Percentiles rank a stretch among this genome's conserved stretches.
phyloP scores from a whole-genome alignment of 2,797 vertebrate species.

The Pantherophis vulpinus region DNA sequence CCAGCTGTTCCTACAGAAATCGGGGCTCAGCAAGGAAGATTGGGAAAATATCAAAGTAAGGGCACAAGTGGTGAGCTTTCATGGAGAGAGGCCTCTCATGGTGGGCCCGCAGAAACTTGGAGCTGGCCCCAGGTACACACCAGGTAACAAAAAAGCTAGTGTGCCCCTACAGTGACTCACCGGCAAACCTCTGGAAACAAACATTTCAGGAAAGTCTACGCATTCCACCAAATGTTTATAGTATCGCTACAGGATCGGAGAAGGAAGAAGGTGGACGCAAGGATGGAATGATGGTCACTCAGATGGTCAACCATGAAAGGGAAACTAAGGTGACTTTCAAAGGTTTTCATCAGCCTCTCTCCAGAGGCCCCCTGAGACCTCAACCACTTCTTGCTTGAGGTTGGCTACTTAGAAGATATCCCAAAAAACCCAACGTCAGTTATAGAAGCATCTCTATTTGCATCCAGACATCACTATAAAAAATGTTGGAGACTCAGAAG shows the following conservation, averaged over 20 bases:
- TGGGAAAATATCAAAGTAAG: neutral
- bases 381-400: neutral
- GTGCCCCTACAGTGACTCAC: neutral
- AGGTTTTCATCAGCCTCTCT: neutral
- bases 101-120: neutral
- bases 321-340: slow-evolving; percentile 5
- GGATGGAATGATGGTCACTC: neutral
- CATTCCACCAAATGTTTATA: neutral
- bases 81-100: neutral
- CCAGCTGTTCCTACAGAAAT: neutral
- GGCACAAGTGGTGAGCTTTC: neutral
- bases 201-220: neutral
- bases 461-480: neutral
- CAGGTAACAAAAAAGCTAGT: neutral
- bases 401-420: neutral
- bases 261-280: neutral
- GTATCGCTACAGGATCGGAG: neutral
- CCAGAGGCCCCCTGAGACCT: neutral
- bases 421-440: neutral
- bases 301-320: neutral
- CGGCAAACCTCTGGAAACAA: neutral
- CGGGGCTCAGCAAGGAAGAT: neutral
- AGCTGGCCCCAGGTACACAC: neutral
- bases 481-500: no score
- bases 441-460: neutral